Base-by-base conservation (phyloP, 1,140 invertebrate species). In the Octopus sinensis region DNA sequence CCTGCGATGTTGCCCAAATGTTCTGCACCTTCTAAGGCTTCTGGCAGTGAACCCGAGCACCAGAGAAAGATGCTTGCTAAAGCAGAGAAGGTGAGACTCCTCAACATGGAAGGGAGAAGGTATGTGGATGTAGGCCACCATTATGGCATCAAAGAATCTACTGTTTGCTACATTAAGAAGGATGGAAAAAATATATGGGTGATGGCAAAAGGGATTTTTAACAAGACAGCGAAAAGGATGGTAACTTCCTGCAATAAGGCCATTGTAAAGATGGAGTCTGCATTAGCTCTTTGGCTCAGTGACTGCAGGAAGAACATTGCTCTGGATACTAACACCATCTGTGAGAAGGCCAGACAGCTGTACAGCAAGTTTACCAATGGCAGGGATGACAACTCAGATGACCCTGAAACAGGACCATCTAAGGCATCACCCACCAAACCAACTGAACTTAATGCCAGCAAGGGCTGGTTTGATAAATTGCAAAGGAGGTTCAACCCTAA, bases 61-160 rank as follows among this genome's bases (percentile, higher is more conserved):
- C 62, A 75, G 6, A 13, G n/a, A 4, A 73, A 68, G 23, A 80
- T 12, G 52, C 23, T 13, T 71, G 5, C 23, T 73, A 4, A 3
- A 17, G 73, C 23, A 5, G 54, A 30, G 23, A 80, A 17, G 5
- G 71, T 54, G 76, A 79, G 17, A 75, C 71, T n/a, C 51, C 17
- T 73, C 82, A 80, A 82, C 82, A 80, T 23, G 43, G 76, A 76
- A 30, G 82, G 56, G 53, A 68, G 62, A 68, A 68, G 62, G 12
- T 68, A 68, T n/a, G 62, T n/a, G 62, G n/a, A 68, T 68, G 62
- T 68, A 68, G 62, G 62, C 3, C 3, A 3, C 62, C 62, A 68
- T 68, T n/a, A 68, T n/a, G 62, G 62, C 62, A 68, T 68, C 62
- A 68, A 3, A 13, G 62, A 68, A 68, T 68, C 62, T 68, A 68